These are phyloP conservation scores for Pocillopora verrucosa DNA, from an alignment of 64 coral and sea anemone genomes.

Conservation along the genomic window DNA sequence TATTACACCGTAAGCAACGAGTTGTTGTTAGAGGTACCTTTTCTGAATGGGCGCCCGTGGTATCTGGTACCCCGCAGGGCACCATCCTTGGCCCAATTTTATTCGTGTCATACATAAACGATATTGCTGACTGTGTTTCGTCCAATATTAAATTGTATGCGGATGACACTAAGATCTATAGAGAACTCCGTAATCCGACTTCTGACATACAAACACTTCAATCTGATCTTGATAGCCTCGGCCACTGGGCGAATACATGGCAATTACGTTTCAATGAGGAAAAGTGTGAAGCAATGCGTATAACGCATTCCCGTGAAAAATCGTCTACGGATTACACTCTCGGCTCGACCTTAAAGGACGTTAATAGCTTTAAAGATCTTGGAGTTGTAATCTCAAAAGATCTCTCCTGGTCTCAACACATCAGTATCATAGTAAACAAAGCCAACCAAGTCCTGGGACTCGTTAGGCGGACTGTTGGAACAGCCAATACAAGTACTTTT, in stretches of 20 bases:
- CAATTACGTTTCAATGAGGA: slow-evolving; percentile 32
- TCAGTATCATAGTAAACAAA: slow-evolving; percentile 3
- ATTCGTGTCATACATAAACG: no score
- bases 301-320: slow-evolving; percentile 27
- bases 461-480: slow-evolving; percentile 13
- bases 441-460: slow-evolving; percentile 19
- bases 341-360: neutral
- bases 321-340: neutral
- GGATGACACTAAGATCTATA: no score
- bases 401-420: neutral
- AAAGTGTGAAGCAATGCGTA: slow-evolving; percentile 18
- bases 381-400: slow-evolving; percentile 12
- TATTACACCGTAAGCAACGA: no score
- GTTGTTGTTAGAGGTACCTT: no score
- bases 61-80: no score
- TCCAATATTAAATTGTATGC: slow-evolving; percentile 3
- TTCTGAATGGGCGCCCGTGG: no score
- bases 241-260: slow-evolving; percentile 21
- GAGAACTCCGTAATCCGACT: no score
- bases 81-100: no score
- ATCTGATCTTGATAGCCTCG: neutral
- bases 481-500: slow-evolving; percentile 5
- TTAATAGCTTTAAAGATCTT: slow-evolving; percentile 20
- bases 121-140: no score
- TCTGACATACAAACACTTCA: no score